These are phyloP conservation scores for Gopherus flavomarginatus DNA, from an alignment of 2,113 vertebrate species.

Conservation along the genomic window DNA sequence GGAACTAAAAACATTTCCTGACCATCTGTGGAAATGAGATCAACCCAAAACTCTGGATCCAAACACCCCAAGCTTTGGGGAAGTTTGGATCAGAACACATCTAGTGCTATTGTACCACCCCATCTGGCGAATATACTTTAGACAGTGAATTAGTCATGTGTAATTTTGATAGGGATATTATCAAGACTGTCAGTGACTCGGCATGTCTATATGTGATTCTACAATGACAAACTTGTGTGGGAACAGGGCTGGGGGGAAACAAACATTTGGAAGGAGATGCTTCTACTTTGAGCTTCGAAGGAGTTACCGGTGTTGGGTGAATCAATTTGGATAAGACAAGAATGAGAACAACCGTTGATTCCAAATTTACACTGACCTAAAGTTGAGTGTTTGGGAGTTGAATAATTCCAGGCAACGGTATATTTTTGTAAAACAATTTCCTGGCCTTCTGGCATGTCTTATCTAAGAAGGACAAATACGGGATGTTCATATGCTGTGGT, in stretches of 20 bases:
- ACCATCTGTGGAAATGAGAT: neutral
- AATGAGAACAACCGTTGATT: slow-evolving; percentile 70
- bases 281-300: slow-evolving; percentile 47
- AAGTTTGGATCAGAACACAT: neutral
- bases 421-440: slow-evolving; percentile 55
- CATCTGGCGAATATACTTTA: neutral
- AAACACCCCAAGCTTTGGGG: neutral
- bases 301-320: slow-evolving; percentile 63
- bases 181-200: neutral
- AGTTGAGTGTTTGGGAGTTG: slow-evolving; percentile 45
- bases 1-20: neutral
- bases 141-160: accelerated
- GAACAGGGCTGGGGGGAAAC: slow-evolving; percentile 8
- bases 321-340: slow-evolving; percentile 67
- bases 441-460: slow-evolving; percentile 50
- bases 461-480: slow-evolving; percentile 52
- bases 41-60: neutral
- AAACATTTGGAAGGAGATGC: neutral
- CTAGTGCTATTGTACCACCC: neutral
- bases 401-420: slow-evolving; percentile 51
- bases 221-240: neutral
- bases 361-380: slow-evolving; percentile 72
- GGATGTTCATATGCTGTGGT: slow-evolving; percentile 12
- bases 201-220: neutral
- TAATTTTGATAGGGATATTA: neutral